Percentiles rank a stretch among this genome's conserved stretches.
Conservation (phyloP, 1,140 invertebrate genomes). For the Octopus sinensis region DNA sequence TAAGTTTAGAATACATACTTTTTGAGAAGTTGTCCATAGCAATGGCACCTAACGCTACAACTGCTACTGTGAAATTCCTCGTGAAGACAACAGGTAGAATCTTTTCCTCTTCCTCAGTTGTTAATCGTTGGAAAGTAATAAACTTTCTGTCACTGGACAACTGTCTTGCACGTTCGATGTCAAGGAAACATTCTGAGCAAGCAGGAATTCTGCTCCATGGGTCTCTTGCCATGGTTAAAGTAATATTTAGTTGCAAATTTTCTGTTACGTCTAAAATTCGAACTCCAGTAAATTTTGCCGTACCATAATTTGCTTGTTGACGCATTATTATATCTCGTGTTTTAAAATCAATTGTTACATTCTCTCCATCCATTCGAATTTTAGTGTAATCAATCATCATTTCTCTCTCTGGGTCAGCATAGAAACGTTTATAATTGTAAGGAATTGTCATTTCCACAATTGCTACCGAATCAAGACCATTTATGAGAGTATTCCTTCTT, state of each 20-base stretch:
- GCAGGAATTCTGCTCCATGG: not conserved
- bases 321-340: not conserved
- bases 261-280: not conserved
- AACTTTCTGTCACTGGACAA: too few relatives aligned
- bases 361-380: not conserved
- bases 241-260: not conserved
- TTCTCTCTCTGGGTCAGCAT: not conserved
- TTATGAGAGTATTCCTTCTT: too few relatives aligned
- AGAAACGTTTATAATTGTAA: not conserved
- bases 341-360: too few relatives aligned
- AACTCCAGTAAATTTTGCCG: not conserved
- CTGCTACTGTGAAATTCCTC: too few relatives aligned
- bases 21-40: too few relatives aligned
- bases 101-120: too few relatives aligned
- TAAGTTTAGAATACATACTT: too few relatives aligned
- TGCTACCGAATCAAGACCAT: not conserved
- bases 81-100: too few relatives aligned
- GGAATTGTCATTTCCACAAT: not conserved
- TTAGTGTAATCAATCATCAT: not conserved
- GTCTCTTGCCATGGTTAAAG: not conserved
- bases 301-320: not conserved
- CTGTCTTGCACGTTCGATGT: too few relatives aligned
- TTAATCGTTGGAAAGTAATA: too few relatives aligned
- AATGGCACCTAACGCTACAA: too few relatives aligned
- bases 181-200: not conserved